Evolutionary conservation across 2,888 invertebrate genomes (phyloP).

Genomic region (Spialia ferax): DNA sequence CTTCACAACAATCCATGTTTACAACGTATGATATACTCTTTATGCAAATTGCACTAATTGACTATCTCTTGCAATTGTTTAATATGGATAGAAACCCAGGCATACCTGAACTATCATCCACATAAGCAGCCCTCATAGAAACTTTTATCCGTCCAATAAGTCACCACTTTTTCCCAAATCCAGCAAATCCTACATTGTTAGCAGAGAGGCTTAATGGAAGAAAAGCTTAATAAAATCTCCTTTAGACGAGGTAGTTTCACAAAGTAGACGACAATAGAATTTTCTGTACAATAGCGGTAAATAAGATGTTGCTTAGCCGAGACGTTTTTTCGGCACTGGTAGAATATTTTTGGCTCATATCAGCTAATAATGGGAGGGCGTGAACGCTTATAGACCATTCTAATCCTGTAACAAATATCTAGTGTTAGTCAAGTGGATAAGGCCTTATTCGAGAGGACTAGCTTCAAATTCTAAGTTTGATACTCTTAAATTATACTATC

Average conservation of each 20-base stretch:
- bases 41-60: too few relatives aligned
- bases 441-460: too few relatives aligned
- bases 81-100: not conserved
- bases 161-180: conserved; percentile 21
- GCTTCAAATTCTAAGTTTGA: too few relatives aligned
- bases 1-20: too few relatives aligned
- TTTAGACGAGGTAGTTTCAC: conserved; percentile 30
- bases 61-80: too few relatives aligned
- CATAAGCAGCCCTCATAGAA: not conserved
- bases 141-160: conserved; percentile 26
- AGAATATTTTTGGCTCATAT: not conserved
- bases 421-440: too few relatives aligned
- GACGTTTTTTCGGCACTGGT: not conserved
- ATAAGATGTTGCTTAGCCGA: conserved; percentile 8
- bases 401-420: too few relatives aligned
- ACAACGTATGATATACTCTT: too few relatives aligned
- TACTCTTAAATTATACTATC: too few relatives aligned
- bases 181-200: conserved; percentile 34
- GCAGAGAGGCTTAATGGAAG: conserved; percentile 26
- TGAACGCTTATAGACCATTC: not conserved
- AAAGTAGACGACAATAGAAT: conserved; percentile 27
- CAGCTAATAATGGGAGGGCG: not conserved
- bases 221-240: conserved; percentile 28
- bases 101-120: not conserved
- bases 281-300: conserved; percentile 16